Evolutionary conservation across 2,888 invertebrate genomes (phyloP), one percentile per base, ranked within the genome.

Genomic region (Chalcis sispes): DNA sequence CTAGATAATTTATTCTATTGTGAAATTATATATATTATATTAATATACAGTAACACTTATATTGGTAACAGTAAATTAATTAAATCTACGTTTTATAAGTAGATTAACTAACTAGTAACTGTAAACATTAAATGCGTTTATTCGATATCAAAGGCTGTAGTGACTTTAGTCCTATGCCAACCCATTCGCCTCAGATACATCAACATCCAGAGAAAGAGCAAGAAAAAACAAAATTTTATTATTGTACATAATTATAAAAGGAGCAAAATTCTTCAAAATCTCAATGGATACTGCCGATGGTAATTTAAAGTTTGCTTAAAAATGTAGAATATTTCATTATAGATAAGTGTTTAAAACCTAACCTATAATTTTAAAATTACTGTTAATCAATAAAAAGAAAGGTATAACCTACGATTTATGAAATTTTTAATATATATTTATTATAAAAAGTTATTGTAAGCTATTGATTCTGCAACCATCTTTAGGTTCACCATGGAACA

Each of bases 401-500:
- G n/a, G n/a, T n/a, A n/a, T n/a, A n/a, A n/a, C n/a, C n/a, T n/a
- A n/a, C n/a, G n/a, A n/a, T n/a, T n/a, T n/a, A n/a, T 50, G 7
- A 50, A 18, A 50, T 5, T 25, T 42, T 20, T 61, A 8, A 15
- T 8, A 18, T 20, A 50, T n/a, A n/a, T 40, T 25, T 27, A 23
- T 3, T 36, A 29, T 7, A 23, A n/a, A 48, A 25, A 7, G 8
- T 50, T 46, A n/a, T 40, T 66, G n/a, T n/a, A n/a, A n/a, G n/a
- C n/a, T n/a, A 42, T 15, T 42, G 8, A 27, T 20, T 52, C 4
- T 58, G 8, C 1, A 10, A 2, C 50, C 32, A 36, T 67, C 8
- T 70, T 42, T 40, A 89, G 89, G 88, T 67, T 89, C 88, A 13
- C 88, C 88, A 48, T 89, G 88, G 88, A 88, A 88, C 79, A 88